Conservation (phyloP, 2,888 invertebrate genomes). For the Tetragonula carbonaria region DNA sequence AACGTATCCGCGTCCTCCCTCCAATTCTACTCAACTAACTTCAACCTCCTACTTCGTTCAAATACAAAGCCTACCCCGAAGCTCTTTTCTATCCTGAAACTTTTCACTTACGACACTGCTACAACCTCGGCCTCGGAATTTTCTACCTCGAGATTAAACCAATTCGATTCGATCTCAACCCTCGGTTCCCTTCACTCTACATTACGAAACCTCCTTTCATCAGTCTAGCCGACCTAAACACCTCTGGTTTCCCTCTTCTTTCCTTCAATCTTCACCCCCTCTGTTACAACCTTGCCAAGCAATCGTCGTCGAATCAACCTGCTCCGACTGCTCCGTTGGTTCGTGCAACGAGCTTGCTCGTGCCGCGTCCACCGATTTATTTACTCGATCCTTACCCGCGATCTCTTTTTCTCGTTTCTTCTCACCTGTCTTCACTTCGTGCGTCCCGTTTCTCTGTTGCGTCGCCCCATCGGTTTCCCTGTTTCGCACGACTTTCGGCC, state of each 20-base stretch:
- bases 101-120: too few relatives aligned
- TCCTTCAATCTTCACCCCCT: neutral
- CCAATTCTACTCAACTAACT: neutral
- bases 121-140: too few relatives aligned
- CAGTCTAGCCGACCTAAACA: neutral
- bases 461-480: conserved; percentile 36
- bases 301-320: neutral
- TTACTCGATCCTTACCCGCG: conserved; percentile 22
- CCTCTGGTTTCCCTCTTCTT: neutral
- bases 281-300: neutral
- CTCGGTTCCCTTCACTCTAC: too few relatives aligned
- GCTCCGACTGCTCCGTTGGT: neutral
- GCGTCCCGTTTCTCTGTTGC: conserved; percentile 33
- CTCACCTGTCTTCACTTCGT: conserved; percentile 14
- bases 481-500: conserved; percentile 66
- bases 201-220: too few relatives aligned
- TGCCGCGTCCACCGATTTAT: neutral
- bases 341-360: neutral
- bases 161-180: too few relatives aligned
- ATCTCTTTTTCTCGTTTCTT: neutral
- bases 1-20: neutral
- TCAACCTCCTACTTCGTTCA: too few relatives aligned
- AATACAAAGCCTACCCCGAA: too few relatives aligned
- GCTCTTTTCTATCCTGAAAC: too few relatives aligned
- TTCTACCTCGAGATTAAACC: too few relatives aligned